Evolutionary conservation across 2,113 vertebrate genomes (phyloP), one percentile per base, ranked within the genome.

Genomic region (Sarotherodon lohbergeri): DNA sequence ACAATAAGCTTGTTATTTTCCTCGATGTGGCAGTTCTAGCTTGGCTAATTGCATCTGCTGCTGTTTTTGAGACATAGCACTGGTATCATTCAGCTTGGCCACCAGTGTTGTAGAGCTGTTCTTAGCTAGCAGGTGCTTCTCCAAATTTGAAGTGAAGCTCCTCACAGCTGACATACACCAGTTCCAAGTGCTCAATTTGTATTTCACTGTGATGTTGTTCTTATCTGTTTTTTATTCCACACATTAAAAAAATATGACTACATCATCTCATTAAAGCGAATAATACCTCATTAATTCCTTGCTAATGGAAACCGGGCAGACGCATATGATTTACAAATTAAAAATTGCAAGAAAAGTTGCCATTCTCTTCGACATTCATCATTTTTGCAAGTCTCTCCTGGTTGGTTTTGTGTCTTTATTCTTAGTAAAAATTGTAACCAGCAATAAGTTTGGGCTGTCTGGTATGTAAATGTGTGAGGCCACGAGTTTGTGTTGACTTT

Each of bases 401-500:
- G 24, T 76, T 48, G 14, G 24, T 54, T 12, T 32, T 17, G 24
- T 80, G 52, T 36, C 6, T 78, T 78, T 32, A 78, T 12, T 54
- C 6, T 27, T 19, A 76, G 41, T 11, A 29, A 46, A 73, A 73
- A 73, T 2, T 29, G 27, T 52, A 32, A n/a, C 14, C 11, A 48
- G 88, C 36, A n/a, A 27, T 39, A 32, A 4, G 11, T 39, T 50
- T n/a, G 48, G 17, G 8, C 5, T 39, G n/a, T 6, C 17, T 41
- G 17, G 1, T n/a, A 39, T 63, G 36, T 61, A 82, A 79, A 80
- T 8, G 1, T 79, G 43, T 54, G 17, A 82, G n/a, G 29, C 82
- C 54, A 41, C 61, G 55, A 41, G 76, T 87, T 68, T 73, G 68
- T 57, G 80, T 85, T 85, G 78, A 84, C 7, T 13, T 76, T 43